phyloP scores from a whole-genome alignment of 1,140 invertebrate species.

The Physella acuta region DNA sequence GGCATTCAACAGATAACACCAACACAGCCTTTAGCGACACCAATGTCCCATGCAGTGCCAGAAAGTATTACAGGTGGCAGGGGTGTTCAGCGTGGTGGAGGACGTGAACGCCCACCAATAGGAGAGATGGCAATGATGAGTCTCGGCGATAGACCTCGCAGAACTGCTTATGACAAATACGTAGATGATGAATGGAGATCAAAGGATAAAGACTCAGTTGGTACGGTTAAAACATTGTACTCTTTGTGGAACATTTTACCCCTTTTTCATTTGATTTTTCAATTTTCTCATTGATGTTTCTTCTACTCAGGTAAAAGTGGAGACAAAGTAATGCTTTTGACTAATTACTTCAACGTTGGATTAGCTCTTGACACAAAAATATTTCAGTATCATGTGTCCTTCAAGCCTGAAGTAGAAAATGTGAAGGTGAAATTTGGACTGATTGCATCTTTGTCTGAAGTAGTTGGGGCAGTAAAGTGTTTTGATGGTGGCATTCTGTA shows the following conservation, averaged over 20 bases:
- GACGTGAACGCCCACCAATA: slow-evolving; percentile 3
- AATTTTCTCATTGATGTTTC: not conserved
- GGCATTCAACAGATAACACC: not conserved
- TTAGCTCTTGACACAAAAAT: slow-evolving; percentile 4
- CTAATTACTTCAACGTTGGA: slow-evolving; percentile 17
- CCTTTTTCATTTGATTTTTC: not conserved
- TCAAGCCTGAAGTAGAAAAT: slow-evolving; percentile 23
- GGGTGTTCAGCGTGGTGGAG: slow-evolving; percentile 14
- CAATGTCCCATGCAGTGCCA: not conserved
- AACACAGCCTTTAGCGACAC: not conserved
- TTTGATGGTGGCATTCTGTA: slow-evolving; percentile 29
- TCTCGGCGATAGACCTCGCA: not conserved
- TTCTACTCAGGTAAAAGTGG: slow-evolving; percentile 13
- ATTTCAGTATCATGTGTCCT: slow-evolving; percentile 25
- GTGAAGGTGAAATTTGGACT: slow-evolving; percentile 8
- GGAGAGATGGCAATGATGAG: not conserved
- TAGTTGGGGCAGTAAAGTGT: not conserved
- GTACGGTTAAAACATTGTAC: no score
- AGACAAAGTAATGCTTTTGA: not conserved
- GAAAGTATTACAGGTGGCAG: not conserved
- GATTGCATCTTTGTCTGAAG: not conserved
- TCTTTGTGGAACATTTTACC: no score
- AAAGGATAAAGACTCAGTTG: not conserved
- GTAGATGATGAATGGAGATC: not conserved
- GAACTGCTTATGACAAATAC: slow-evolving; percentile 1